phyloP scores from a whole-genome alignment of 2,113 vertebrate species.

The Paradoxurus hermaphroditus region DNA sequence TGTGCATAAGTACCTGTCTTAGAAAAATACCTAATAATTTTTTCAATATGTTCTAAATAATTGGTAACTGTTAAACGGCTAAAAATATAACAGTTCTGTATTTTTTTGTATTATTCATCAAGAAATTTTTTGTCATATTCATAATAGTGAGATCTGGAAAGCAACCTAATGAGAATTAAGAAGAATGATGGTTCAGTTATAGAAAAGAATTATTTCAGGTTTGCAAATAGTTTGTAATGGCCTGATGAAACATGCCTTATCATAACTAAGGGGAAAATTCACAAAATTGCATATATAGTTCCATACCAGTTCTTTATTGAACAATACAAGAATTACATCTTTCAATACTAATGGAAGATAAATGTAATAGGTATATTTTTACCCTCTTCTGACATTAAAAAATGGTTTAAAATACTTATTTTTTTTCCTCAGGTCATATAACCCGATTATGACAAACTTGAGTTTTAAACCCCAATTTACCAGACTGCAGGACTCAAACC shows the following conservation, averaged over 20 bases:
- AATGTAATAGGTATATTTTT: not conserved
- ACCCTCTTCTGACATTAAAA: not conserved
- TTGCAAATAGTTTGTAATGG: conserved; percentile 14
- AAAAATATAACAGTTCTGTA: too few species aligned
- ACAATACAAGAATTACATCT: not conserved
- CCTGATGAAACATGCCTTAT: not conserved
- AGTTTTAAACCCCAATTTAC: not conserved
- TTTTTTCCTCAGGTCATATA: not conserved
- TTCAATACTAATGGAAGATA: not conserved
- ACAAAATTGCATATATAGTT: not conserved
- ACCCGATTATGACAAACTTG: not conserved
- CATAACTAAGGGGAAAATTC: not conserved
- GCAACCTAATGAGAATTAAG: not conserved
- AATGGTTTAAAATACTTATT: not conserved
- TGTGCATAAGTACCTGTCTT: not conserved
- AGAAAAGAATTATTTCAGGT: not conserved
- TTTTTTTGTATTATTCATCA: too few species aligned
- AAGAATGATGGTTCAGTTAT: not conserved
- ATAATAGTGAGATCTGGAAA: too few species aligned
- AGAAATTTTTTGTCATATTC: too few species aligned
- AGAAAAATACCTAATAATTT: not conserved
- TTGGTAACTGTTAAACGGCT: not conserved
- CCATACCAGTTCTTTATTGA: not conserved
- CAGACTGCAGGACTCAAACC: not conserved
- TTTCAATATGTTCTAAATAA: not conserved